A percentile compares a stretch with the other conserved stretches of the same genome.
These are phyloP conservation scores for Meleagris gallopavo DNA, from an alignment of 2,113 vertebrate species.

Conservation along the genomic window DNA sequence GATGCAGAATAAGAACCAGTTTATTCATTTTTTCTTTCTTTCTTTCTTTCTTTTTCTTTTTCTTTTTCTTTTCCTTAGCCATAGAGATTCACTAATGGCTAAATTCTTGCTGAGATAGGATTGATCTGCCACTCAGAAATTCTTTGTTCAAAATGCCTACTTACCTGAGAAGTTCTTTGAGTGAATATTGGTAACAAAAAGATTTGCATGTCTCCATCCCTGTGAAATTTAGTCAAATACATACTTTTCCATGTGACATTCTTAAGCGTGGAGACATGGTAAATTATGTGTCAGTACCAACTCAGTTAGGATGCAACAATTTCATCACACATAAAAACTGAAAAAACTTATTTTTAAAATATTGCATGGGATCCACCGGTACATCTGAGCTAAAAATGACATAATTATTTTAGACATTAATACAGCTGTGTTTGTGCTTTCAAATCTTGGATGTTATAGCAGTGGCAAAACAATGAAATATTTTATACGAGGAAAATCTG, in stretches of 20 bases:
- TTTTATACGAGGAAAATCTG: not conserved
- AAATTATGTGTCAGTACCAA: not conserved
- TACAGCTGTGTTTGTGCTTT: not conserved
- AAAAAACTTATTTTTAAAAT: not conserved
- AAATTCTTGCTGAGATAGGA: not conserved
- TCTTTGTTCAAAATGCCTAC: not conserved
- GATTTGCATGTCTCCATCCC: not conserved
- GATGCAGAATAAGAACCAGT: not conserved
- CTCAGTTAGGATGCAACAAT: not conserved
- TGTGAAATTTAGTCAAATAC: not conserved
- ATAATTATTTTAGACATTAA: not conserved
- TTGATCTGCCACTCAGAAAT: not conserved
- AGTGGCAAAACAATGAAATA: not conserved
- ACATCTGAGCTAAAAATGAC: not conserved
- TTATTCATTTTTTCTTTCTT: not conserved
- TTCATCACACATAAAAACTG: not conserved
- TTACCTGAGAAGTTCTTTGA: not conserved
- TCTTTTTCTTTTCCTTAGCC: too few relatives aligned
- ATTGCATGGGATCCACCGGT: not conserved
- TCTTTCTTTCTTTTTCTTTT: rapidly evolving
- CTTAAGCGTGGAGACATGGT: not conserved
- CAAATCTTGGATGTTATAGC: not conserved
- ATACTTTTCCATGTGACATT: not conserved
- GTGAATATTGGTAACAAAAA: not conserved
- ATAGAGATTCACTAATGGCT: not conserved